A percentile compares a stretch with the other conserved stretches of the same genome.
phyloP scores from a whole-genome alignment of 2,113 vertebrate genomes.

The Ochotona curzoniae region DNA sequence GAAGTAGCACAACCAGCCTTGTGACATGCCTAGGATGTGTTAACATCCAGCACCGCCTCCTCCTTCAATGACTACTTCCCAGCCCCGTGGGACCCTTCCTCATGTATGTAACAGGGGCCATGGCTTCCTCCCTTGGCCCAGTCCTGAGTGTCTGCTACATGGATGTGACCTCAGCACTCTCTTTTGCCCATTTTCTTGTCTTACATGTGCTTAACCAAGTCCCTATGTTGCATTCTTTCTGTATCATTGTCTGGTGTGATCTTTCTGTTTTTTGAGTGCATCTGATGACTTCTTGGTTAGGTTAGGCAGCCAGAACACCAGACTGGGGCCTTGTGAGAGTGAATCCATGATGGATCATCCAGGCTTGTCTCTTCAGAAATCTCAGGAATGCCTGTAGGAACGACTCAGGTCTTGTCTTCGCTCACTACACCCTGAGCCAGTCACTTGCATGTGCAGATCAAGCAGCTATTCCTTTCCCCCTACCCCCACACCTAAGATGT shows the following conservation, averaged over 20 bases:
- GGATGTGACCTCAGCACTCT: neutral
- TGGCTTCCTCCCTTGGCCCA: neutral
- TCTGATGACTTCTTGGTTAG: neutral
- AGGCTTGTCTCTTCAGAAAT: too few relatives aligned
- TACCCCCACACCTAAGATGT: too few relatives aligned
- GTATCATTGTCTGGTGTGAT: neutral
- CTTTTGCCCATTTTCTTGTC: neutral
- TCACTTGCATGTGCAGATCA: too few relatives aligned
- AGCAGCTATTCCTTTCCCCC: too few relatives aligned
- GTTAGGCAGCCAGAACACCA: too few relatives aligned
- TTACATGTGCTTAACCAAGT: neutral
- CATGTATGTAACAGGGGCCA: neutral
- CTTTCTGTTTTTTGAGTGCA: neutral
- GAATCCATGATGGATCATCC: too few relatives aligned
- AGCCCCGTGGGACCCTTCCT: too few relatives aligned
- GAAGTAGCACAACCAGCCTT: neutral
- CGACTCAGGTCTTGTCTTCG: too few relatives aligned
- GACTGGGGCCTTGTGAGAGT: too few relatives aligned
- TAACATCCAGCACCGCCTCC: neutral
- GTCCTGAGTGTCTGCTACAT: fast-evolving
- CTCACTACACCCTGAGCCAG: too few relatives aligned
- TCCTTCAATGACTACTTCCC: neutral
- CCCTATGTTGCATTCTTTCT: neutral
- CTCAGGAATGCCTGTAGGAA: too few relatives aligned
- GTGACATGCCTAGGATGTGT: neutral